phyloP scores from a whole-genome alignment of 2,797 vertebrate genomes.

The Malacoctenus gilli region DNA sequence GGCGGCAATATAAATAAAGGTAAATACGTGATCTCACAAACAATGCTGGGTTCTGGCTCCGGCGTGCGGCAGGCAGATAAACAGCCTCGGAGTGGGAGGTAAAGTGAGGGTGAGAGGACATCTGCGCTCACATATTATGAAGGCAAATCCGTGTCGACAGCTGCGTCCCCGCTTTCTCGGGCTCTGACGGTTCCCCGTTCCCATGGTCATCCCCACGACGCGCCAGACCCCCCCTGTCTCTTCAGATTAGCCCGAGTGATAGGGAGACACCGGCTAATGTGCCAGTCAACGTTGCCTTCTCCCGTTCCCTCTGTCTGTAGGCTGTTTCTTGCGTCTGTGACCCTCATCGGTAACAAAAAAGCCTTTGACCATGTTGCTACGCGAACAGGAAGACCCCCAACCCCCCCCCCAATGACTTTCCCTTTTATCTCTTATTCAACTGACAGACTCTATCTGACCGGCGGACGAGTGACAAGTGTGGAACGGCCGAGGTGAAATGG shows the following conservation, averaged over 20 bases:
- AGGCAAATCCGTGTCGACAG: conserved; percentile 60
- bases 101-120: conserved; percentile 31
- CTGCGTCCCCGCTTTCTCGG: conserved; percentile 43
- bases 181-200: conserved; percentile 39
- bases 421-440: conserved; percentile 84
- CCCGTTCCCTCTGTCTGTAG: conserved; percentile 63
- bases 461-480: conserved; percentile 80
- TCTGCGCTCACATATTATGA: conserved; percentile 32
- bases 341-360: conserved; percentile 77
- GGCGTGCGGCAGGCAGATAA: conserved; percentile 20
- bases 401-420: conserved; percentile 56
- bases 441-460: conserved; percentile 83
- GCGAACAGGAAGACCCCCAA: conserved; percentile 66
- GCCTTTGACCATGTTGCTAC: conserved; percentile 68
- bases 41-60: conserved; percentile 9
- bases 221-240: conserved; percentile 81
- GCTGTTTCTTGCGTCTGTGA: conserved; percentile 74
- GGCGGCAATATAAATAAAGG: not conserved
- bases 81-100: conserved; percentile 7
- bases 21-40: conserved; percentile 1
- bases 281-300: conserved; percentile 70
- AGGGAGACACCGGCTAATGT: conserved; percentile 78
- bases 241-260: conserved; percentile 82
- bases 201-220: conserved; percentile 75
- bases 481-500: conserved; percentile 80